Evolutionary conservation across 2,888 invertebrate species (phyloP), one percentile per base, ranked within the genome.

Genomic region (Drosophila sordidapex): DNA sequence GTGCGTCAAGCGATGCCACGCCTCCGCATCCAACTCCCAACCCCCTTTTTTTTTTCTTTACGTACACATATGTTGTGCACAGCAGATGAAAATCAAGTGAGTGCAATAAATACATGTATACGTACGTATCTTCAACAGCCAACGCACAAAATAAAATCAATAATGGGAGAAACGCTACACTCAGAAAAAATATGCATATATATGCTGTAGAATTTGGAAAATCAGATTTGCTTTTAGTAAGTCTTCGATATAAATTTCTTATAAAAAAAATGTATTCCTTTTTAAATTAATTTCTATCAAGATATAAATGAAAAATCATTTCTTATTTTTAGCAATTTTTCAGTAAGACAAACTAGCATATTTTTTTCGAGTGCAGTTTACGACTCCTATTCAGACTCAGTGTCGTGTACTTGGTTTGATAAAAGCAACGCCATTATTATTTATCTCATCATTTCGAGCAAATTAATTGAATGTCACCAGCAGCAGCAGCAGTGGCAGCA

Each of bases 381-480:
- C 29, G 7, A 31, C 40, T 57, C 13, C 40, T 10, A 29, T 27
- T 56, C 40, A 11, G 25, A 60, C n/a, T 57, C 43, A 18, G 33
- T 52, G 35, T 40, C 25, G 27, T 40, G 57, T 43, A 53, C 40
- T 70, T 63, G 54, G 61, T 62, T 67, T 73, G 67, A 70, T 63
- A 69, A 59, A 49, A 56, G 46, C 74, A 76, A 70, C 58, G 79
- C 58, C 84, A 79, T 81, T 71, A 74, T 49, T 69, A 81, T 63
- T 53, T 59, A 80, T 75, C 65, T 69, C 73, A 77, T 77, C 76
- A 73, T 48, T 59, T 49, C 57, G 66, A 60, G 76, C 65, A 79
- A 79, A 77, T 83, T 87, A 87, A 84, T 87, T 84, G 84, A 83
- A 86, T 81, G 72, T 62, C 80, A 74, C 63, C 67, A 25, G 52